A percentile compares a stretch with the other conserved stretches of the same genome.
Conservation (phyloP, 2,797 vertebrate species). For the Tinamus major region DNA sequence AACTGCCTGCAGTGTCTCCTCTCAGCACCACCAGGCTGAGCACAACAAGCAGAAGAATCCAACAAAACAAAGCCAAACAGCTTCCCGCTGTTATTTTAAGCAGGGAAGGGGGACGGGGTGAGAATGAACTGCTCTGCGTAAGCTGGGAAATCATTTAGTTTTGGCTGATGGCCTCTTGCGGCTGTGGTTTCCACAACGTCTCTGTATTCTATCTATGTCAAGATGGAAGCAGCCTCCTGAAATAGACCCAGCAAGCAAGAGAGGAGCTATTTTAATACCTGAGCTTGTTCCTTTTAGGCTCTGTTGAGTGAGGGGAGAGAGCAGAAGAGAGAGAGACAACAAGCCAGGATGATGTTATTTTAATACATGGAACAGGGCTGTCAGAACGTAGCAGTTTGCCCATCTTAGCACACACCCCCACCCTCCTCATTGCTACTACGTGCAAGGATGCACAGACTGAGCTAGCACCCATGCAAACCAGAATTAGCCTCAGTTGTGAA, state of each 20-base stretch:
- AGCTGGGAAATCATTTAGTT: conserved; percentile 47
- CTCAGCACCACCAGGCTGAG: neutral
- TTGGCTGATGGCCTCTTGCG: conserved; percentile 69
- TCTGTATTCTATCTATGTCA: conserved; percentile 67
- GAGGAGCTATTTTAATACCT: conserved; percentile 70
- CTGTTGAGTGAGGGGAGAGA: conserved; percentile 45
- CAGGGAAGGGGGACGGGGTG: neutral
- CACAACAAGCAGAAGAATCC: conserved; percentile 31
- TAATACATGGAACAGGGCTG: conserved; percentile 36
- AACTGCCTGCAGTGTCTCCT: neutral
- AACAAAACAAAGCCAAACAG: conserved; percentile 53
- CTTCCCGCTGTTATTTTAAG: conserved; percentile 69
- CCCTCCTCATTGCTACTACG: neutral
- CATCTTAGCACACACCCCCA: conserved; percentile 37
- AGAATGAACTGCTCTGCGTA: conserved; percentile 1
- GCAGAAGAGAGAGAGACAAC: conserved; percentile 46
- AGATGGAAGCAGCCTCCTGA: conserved; percentile 67
- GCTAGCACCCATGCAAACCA: neutral
- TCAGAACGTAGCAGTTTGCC: neutral
- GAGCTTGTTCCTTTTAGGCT: conserved; percentile 50
- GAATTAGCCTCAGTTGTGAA: neutral
- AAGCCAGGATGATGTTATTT: conserved; percentile 60
- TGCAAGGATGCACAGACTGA: conserved; percentile 46
- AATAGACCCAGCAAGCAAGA: conserved; percentile 70
- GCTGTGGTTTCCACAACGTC: conserved; percentile 66